phyloP scores from a whole-genome alignment of 2,888 invertebrate species.

The Punctoribates punctum region DNA sequence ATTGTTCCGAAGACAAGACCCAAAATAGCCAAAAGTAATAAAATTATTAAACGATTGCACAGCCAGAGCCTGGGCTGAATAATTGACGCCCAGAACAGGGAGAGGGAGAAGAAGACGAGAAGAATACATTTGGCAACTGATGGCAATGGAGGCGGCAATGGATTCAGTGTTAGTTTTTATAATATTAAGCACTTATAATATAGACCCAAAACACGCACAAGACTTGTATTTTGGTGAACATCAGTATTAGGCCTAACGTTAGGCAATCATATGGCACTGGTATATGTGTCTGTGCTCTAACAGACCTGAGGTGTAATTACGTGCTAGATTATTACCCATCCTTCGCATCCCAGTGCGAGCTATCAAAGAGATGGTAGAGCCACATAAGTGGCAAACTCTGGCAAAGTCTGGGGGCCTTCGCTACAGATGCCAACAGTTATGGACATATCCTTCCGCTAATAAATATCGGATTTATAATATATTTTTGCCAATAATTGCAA shows the following conservation, averaged over 20 bases:
- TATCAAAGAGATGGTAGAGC: not conserved
- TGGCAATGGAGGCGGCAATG: constrained; percentile 7
- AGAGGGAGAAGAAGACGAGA: not conserved
- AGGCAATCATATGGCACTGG: not conserved
- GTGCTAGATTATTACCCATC: not conserved
- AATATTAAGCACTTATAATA: not conserved
- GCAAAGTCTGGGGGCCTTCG: not conserved
- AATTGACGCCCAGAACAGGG: constrained; percentile 29
- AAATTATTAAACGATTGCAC: constrained; percentile 22
- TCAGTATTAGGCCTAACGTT: not conserved
- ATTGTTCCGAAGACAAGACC: not conserved
- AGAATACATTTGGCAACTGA: constrained; percentile 9
- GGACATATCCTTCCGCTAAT: constrained; percentile 28
- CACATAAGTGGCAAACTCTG: constrained; percentile 11
- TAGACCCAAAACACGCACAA: not conserved
- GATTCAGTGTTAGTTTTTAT: constrained; percentile 3
- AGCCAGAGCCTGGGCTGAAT: constrained; percentile 22
- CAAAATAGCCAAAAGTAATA: constrained; percentile 27
- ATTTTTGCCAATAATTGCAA: not conserved
- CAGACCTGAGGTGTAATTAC: not conserved
- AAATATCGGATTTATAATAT: not conserved
- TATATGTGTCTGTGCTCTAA: not conserved
- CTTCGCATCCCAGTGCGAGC: not conserved
- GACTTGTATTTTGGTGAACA: not conserved
- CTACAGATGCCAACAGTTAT: not conserved